Base-by-base conservation (phyloP, 2,113 vertebrate species). In the Dinomys branickii region DNA sequence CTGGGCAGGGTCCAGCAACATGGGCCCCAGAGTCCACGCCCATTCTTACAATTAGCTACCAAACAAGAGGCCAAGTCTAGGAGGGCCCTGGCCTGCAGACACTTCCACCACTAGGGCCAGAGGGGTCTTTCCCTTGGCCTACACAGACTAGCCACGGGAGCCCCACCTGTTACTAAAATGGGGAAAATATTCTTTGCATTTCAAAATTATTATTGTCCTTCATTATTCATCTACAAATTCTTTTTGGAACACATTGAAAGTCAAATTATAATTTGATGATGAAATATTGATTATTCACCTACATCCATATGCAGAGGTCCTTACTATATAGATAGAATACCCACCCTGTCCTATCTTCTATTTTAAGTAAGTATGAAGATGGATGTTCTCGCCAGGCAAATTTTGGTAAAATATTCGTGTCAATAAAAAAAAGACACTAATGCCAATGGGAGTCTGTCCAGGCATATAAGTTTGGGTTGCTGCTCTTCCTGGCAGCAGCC, bases 321-420 rank as follows among this genome's bases (percentile, higher is more conserved):
- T 0, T 19, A 3, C 35, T n/a, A 1, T 13, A 9, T 35, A 20
- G 59, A 54, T 3, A n/a, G 65, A 38, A 63, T 52, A 13, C 59
- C 73, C 91, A 61, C 41, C 56, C 75, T 65, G 19, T 20, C 82
- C 35, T 28, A 71, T 41, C 86, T 56, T 90, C 41, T 88, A 44
- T 96, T 94, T 88, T 44, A 93, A 90, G 96, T 94, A 94, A 88
- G 33, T 95, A 95, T 30, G 95, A 94, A 94, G 44, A 95, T 0
- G 58, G 1, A 87, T 84, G n/a, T 30, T 58, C 47, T 63, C 41
- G 50, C 63, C 80, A 67, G 94, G 96, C 61, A 78, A 94, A 96
- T 96, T 95, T 95, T 97, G 84, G 97, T 97, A 94, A 90, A 91
- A 97, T 35, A 88, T 91, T 84, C 73, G n/a, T 92, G 84, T 97